These are phyloP conservation scores for Nyctibius bracteatus DNA, from an alignment of 2,113 vertebrate genomes.

Conservation along the genomic window DNA sequence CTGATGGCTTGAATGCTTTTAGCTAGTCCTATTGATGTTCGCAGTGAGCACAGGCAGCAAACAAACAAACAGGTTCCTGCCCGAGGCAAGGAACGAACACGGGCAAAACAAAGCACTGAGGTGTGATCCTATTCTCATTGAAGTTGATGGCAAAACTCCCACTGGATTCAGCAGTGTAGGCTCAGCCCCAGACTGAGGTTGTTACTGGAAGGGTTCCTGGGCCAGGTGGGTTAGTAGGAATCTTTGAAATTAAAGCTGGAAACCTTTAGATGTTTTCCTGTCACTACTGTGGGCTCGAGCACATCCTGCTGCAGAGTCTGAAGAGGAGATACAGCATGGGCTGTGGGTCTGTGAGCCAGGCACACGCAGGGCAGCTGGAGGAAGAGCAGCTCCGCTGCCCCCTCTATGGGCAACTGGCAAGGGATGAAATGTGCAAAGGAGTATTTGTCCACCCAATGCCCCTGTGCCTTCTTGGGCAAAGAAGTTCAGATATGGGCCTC, in stretches of 20 bases:
- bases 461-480: neutral
- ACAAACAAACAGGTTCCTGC: conserved; percentile 55
- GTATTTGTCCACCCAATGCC: neutral
- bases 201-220: conserved; percentile 32
- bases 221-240: neutral
- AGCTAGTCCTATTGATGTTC: conserved; percentile 32
- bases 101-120: conserved; percentile 49
- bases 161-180: conserved; percentile 23
- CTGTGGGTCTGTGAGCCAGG: neutral
- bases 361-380: neutral
- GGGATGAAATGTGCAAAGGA: neutral
- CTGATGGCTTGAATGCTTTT: conserved; percentile 24
- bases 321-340: neutral
- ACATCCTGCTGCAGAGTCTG: neutral
- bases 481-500: neutral
- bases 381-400: neutral
- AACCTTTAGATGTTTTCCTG: conserved; percentile 35
- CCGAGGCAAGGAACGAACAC: conserved; percentile 20
- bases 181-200: conserved; percentile 19
- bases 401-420: neutral
- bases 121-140: conserved; percentile 54
- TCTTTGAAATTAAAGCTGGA: conserved; percentile 38
- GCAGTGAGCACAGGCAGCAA: conserved; percentile 34
- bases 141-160: conserved; percentile 54
- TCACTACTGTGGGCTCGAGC: neutral